phyloP scores from a whole-genome alignment of 92 coral and sea anemone genomes.

The Heliopora coerulea region DNA sequence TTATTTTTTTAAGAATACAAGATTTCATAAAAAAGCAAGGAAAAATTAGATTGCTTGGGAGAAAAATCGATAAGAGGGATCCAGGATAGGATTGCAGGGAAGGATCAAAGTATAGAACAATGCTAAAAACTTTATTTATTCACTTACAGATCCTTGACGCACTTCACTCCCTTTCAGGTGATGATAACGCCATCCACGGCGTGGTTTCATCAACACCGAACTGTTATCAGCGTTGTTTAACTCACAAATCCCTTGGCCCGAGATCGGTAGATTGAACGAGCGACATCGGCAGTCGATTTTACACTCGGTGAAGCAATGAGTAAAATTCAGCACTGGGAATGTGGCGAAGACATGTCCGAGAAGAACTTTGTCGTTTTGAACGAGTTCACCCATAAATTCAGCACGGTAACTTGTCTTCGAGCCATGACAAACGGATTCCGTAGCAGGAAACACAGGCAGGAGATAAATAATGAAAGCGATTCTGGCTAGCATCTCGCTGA shows the following conservation, averaged over 20 bases:
- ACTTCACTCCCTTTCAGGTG: conserved; percentile 2
- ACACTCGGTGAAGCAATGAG: conserved; percentile 12
- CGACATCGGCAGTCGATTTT: conserved; percentile 16
- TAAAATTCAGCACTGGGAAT: conserved; percentile 9
- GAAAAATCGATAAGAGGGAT: too few relatives aligned
- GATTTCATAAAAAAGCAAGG: too few relatives aligned
- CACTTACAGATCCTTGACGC: conserved; percentile 18
- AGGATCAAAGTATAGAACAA: too few relatives aligned
- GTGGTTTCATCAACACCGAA: conserved; percentile 21
- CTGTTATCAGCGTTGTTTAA: conserved; percentile 24
- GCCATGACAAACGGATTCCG: conserved; percentile 5
- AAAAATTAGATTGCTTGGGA: too few relatives aligned
- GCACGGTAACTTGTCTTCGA: conserved; percentile 26
- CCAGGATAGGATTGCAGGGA: too few relatives aligned
- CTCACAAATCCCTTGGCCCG: conserved; percentile 22
- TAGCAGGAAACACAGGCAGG: neutral
- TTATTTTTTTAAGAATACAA: too few relatives aligned
- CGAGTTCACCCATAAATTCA: conserved; percentile 4
- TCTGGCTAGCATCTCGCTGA: neutral
- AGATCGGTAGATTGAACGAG: conserved; percentile 17
- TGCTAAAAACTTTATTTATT: too few relatives aligned
- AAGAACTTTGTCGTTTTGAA: neutral
- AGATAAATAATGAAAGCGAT: neutral
- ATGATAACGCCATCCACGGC: conserved; percentile 19
- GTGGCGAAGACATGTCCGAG: conserved; percentile 21